These are phyloP conservation scores for Phylloscopus whistleri DNA, from an alignment of 2,113 vertebrate species.

Conservation along the genomic window DNA sequence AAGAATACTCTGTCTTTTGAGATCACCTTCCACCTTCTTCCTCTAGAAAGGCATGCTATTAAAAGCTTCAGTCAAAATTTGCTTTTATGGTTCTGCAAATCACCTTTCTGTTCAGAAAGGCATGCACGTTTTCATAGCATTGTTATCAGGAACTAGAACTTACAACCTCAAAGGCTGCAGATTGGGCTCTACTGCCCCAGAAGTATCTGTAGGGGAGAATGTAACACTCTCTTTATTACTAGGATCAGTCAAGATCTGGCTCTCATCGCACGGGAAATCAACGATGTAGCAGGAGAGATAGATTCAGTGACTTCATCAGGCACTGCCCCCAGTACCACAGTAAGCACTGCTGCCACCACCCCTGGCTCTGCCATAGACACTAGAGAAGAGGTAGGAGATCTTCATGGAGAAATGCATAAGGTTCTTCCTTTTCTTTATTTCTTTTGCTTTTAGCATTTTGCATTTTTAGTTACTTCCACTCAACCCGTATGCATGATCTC, in stretches of 20 bases:
- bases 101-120: background rate
- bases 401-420: slow-evolving; percentile 92
- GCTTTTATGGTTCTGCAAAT: background rate
- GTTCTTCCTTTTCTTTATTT: slow-evolving; percentile 88
- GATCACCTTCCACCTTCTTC: background rate
- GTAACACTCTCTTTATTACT: slow-evolving; percentile 62
- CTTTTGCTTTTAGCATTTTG: slow-evolving; percentile 80
- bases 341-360: slow-evolving; percentile 99
- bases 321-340: slow-evolving; percentile 98
- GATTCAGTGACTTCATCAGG: slow-evolving; percentile 98
- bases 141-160: background rate
- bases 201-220: background rate
- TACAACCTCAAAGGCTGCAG: background rate
- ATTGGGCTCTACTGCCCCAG: background rate
- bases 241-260: slow-evolving; percentile 99
- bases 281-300: slow-evolving; percentile 98
- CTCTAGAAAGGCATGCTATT: background rate
- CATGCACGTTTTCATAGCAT: background rate
- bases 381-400: slow-evolving; percentile 98
- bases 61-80: background rate
- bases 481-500: slow-evolving; percentile 64
- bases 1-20: background rate
- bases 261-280: slow-evolving; percentile 98
- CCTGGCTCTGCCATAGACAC: slow-evolving; percentile 99
- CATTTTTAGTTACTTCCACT: slow-evolving; percentile 61